These are phyloP conservation scores for Brachirus orientalis DNA, from an alignment of 2,113 vertebrate genomes.

Conservation along the genomic window DNA sequence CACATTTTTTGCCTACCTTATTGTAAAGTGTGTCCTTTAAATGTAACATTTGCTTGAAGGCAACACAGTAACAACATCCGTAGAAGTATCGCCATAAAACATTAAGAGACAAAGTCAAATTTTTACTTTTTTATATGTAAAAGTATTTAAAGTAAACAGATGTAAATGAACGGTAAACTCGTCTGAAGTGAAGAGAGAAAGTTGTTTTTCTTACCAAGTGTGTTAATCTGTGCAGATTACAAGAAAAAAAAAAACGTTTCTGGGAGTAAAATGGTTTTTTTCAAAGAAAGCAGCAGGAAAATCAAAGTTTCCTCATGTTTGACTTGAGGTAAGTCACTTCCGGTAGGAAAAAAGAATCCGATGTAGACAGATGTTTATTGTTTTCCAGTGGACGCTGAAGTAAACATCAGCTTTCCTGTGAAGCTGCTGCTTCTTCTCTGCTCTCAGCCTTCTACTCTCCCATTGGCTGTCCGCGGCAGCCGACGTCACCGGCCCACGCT, in stretches of 20 bases:
- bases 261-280: no score
- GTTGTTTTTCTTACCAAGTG: slow-evolving; percentile 53
- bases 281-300: slow-evolving; percentile 11
- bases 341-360: neutral
- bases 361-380: no score
- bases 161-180: no score
- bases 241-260: slow-evolving; percentile 18
- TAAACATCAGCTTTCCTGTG: slow-evolving; percentile 32
- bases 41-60: no score
- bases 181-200: neutral
- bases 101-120: no score
- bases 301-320: slow-evolving; percentile 21
- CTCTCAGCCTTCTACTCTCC: neutral
- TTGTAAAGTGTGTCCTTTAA: no score
- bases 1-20: no score
- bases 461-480: slow-evolving; percentile 52
- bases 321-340: neutral
- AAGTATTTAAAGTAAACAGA: no score
- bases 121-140: no score
- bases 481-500: slow-evolving; percentile 17
- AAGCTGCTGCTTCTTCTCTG: slow-evolving; percentile 8
- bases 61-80: no score
- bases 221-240: slow-evolving; percentile 26
- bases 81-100: no score
- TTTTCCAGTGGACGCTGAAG: neutral